Evolutionary conservation across 2,113 vertebrate genomes (phyloP).

Genomic region (Sterrhoptilus dennistouni): DNA sequence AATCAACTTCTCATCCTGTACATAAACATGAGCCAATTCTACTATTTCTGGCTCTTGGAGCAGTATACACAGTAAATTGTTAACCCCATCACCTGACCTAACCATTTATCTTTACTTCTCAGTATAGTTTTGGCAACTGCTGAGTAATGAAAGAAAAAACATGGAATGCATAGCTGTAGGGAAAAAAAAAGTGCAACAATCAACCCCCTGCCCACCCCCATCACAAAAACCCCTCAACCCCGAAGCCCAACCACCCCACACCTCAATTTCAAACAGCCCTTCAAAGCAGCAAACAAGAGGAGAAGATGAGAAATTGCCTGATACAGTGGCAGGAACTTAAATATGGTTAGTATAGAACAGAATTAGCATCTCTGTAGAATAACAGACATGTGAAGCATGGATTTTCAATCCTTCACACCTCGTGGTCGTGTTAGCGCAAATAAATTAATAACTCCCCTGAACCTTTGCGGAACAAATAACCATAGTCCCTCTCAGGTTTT

Average conservation of each 20-base stretch:
- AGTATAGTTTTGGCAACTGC: conserved; percentile 47
- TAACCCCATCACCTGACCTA: conserved; percentile 64
- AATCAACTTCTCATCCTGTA: conserved; percentile 66
- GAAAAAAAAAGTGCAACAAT: not conserved
- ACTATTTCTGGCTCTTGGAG: conserved; percentile 54
- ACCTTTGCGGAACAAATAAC: not conserved
- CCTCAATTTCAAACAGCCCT: not conserved
- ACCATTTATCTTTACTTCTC: conserved; percentile 58
- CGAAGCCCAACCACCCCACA: not conserved
- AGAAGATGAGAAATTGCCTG: not conserved
- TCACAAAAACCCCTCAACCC: too few species aligned
- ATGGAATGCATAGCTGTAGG: not conserved
- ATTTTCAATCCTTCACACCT: conserved; percentile 4
- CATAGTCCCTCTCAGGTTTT: not conserved
- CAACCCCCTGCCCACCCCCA: not conserved
- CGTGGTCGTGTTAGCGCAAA: not conserved
- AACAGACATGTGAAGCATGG: not conserved
- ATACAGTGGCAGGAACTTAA: not conserved
- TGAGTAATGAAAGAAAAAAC: conserved; percentile 67
- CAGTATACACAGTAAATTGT: conserved; percentile 64
- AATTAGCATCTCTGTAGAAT: not conserved
- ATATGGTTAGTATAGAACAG: not conserved
- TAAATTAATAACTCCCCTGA: not conserved
- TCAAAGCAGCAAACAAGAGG: not conserved
- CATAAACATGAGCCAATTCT: conserved; percentile 68